A percentile compares a stretch with the other conserved stretches of the same genome.
Conservation (phyloP, 2,113 vertebrate species). For the Hassar affinis region DNA sequence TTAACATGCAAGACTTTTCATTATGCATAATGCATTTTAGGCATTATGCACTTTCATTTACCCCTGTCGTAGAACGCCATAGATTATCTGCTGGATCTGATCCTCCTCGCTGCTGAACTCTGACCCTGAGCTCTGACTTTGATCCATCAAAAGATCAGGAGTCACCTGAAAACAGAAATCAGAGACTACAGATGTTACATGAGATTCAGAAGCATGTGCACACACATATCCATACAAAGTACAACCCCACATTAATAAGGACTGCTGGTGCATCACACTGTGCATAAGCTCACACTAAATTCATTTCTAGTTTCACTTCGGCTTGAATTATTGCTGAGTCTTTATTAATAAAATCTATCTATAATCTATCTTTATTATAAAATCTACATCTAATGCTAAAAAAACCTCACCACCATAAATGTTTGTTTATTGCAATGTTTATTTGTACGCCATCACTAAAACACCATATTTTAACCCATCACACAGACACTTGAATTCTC, state of each 20-base stretch:
- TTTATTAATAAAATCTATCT: background rate
- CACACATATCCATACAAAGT: background rate
- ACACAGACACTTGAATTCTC: background rate
- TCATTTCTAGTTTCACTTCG: background rate
- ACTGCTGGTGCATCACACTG: background rate
- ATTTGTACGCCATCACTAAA: no score
- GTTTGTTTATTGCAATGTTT: no score
- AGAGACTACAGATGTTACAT: constrained; percentile 39
- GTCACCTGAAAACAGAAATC: constrained; percentile 81
- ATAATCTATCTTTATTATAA: no score
- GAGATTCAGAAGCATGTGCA: constrained; percentile 13
- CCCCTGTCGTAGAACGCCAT: constrained; percentile 84
- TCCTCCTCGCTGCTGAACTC: constrained; percentile 73
- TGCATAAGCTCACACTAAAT: background rate
- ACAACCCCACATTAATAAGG: no score
- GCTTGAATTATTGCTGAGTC: background rate
- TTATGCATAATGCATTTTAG: background rate
- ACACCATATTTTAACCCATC: background rate
- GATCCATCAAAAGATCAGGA: constrained; percentile 89
- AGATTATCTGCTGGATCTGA: constrained; percentile 77
- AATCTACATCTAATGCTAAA: background rate
- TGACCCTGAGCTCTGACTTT: constrained; percentile 75
- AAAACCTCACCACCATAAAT: background rate
- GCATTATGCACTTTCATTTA: constrained; percentile 55
- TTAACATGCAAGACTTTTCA: background rate